Evolutionary conservation across 2,113 vertebrate genomes (phyloP), one percentile per base, ranked within the genome.

Genomic region (Scatophagus argus): DNA sequence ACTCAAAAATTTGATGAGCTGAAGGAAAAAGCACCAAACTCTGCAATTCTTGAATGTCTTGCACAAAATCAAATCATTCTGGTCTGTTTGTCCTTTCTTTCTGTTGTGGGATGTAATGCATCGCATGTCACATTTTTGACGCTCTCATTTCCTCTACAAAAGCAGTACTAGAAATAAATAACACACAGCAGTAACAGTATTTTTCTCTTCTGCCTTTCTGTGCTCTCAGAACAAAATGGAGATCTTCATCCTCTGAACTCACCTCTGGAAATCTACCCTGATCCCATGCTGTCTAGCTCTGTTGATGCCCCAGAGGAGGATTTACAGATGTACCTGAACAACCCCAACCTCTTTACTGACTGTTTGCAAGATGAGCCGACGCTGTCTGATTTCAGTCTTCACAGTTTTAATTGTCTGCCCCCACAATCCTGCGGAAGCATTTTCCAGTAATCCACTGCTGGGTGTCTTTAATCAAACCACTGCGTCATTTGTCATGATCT

Each of bases 221-320:
- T 73, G 0, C 58, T 59, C 12, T 49, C 73, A 92, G 91, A 75
- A 81, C 86, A 68, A 81, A 32, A 59, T 5, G 56, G 0, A 2
- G 38, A 65, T 54, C 46, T 8, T 60, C 74, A 16, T 54, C 38
- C 8, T 13, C 11, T 56, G 32, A 32, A 55, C 1, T 44, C 41
- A 16, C 29, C 52, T 10, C 39, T 71, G 67, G 83, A 87, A n/a
- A 4, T 44, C 0, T 62, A n/a, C 17, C 5, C 25, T 51, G 92
- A 92, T 55, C 90, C 90, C 58, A 90, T 93, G 91, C 47, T 91
- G 55, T 75, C 69, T 75, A 52, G 10, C 25, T 9, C 39, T 11
- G 11, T 1, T 25, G 14, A 0, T 32, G 2, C 10, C 12, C 32
- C 44, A 23, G 88, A 72, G 0, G 64, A 72, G 0, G 82, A 90